Conservation (phyloP, 2,113 vertebrate genomes). For the Alethe castanea region DNA sequence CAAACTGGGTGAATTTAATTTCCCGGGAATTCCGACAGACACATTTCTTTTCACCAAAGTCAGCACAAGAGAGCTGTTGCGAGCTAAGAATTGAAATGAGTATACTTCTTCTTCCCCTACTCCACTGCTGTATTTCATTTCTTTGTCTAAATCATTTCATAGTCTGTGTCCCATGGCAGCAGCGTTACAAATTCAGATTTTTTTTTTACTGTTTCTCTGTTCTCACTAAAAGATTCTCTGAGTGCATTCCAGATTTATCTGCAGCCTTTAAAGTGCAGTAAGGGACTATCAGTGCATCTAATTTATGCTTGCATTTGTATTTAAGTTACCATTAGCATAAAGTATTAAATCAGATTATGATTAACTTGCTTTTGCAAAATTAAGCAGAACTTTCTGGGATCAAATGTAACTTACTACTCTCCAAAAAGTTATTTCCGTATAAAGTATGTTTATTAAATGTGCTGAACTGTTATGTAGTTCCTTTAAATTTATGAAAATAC, state of each 20-base stretch:
- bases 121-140: neutral
- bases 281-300: conserved; percentile 56
- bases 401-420: conserved; percentile 67
- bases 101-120: neutral
- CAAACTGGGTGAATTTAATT: neutral
- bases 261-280: conserved; percentile 41
- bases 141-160: neutral
- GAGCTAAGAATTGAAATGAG: neutral
- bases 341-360: conserved; percentile 75
- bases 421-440: conserved; percentile 74
- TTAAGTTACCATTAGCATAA: conserved; percentile 66
- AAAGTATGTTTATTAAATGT: conserved; percentile 76
- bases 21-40: neutral
- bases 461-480: conserved; percentile 57
- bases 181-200: neutral
- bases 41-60: neutral
- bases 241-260: conserved; percentile 62
- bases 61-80: neutral
- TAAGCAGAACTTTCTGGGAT: conserved; percentile 69
- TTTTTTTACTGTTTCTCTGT: conserved; percentile 44
- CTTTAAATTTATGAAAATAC: conserved; percentile 74
- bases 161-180: neutral
- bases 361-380: conserved; percentile 68
- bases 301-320: conserved; percentile 67
- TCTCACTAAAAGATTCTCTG: conserved; percentile 43